Conservation (phyloP, 1,140 invertebrate genomes). For the Sarcophaga bullata region DNA sequence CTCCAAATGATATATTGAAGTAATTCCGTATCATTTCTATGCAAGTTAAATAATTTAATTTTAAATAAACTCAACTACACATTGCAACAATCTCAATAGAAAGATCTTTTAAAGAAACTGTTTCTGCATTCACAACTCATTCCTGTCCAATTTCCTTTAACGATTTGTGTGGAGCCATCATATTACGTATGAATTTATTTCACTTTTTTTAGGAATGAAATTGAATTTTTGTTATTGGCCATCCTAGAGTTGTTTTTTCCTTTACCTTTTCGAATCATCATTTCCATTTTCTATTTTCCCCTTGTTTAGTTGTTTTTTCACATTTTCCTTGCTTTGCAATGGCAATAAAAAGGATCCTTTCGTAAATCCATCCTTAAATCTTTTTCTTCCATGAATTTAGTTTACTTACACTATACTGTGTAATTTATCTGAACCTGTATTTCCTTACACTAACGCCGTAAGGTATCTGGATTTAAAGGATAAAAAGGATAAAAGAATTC, state of each 20-base stretch:
- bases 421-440: background rate
- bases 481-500: background rate
- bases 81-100: too few relatives aligned
- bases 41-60: too few relatives aligned
- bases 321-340: background rate
- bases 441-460: background rate
- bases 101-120: background rate
- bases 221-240: background rate
- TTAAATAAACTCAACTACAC: too few relatives aligned
- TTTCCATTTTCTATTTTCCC: background rate
- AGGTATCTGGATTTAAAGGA: background rate
- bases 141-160: background rate
- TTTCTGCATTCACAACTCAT: background rate
- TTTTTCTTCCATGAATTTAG: slow-evolving; percentile 9
- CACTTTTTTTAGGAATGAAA: background rate
- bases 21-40: too few relatives aligned
- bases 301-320: background rate
- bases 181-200: background rate
- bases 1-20: too few relatives aligned
- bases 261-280: background rate
- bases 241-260: too few relatives aligned
- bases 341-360: background rate
- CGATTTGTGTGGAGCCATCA: background rate
- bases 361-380: background rate
- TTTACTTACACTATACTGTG: background rate